Conservation (phyloP, 2,797 vertebrate genomes). For the Morus bassanus region DNA sequence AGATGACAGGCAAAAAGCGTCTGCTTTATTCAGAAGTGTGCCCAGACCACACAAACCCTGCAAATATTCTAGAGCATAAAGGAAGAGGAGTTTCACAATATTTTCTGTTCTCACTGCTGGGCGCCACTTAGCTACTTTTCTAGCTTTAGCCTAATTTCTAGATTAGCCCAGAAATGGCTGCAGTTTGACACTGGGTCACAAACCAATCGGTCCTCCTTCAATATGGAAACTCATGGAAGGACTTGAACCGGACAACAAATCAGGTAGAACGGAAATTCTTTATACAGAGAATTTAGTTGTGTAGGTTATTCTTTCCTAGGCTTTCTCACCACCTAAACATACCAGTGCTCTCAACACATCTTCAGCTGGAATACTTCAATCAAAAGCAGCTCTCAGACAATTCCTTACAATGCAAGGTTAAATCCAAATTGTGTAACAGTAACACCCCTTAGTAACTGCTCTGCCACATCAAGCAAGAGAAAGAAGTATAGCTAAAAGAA, state of each 20-base stretch:
- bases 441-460: neutral
- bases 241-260: neutral
- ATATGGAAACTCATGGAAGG: neutral
- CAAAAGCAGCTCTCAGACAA: neutral
- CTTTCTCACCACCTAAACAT: neutral
- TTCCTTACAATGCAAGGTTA: neutral
- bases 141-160: neutral
- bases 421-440: neutral
- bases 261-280: neutral
- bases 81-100: neutral
- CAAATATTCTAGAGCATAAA: neutral
- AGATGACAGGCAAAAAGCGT: neutral
- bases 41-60: neutral
- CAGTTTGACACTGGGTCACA: neutral
- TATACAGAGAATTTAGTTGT: neutral
- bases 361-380: neutral
- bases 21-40: neutral
- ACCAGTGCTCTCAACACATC: neutral
- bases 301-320: neutral
- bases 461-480: neutral
- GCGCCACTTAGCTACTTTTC: neutral
- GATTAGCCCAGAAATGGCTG: neutral
- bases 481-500: neutral
- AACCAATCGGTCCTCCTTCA: neutral
- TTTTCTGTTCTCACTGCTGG: neutral